Evolutionary conservation across 2,888 invertebrate genomes (phyloP).

Genomic region (Netelia melanura): DNA sequence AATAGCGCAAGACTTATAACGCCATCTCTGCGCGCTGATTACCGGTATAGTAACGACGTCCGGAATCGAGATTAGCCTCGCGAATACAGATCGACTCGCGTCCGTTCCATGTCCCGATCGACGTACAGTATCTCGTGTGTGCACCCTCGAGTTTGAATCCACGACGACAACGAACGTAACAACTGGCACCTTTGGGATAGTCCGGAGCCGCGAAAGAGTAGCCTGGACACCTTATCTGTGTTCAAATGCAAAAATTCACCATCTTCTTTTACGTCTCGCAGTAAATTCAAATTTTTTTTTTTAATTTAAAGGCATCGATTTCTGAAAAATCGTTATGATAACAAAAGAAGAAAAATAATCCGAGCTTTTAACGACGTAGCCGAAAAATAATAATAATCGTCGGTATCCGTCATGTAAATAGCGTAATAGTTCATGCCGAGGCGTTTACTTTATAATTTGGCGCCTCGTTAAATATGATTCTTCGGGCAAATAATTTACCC

Average conservation of each 20-base stretch:
- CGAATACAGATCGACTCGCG: conserved; percentile 86
- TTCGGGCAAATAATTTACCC: conserved; percentile 24
- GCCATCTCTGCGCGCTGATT: conserved; percentile 12
- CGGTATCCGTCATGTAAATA: not conserved
- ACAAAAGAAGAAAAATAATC: not conserved
- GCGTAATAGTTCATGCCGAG: conserved; percentile 21
- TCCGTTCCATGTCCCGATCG: conserved; percentile 86
- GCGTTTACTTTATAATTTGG: conserved; percentile 49
- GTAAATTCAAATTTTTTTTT: too few species aligned
- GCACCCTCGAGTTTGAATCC: conserved; percentile 87
- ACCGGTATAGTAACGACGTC: conserved; percentile 65
- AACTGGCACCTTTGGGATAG: conserved; percentile 84
- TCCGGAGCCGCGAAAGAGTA: conserved; percentile 77
- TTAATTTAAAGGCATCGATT: conserved; percentile 12
- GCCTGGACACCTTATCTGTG: conserved; percentile 82
- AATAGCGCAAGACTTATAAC: not conserved
- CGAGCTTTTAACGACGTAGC: too few species aligned
- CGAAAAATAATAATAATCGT: too few species aligned
- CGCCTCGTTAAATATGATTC: conserved; percentile 49
- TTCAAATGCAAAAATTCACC: conserved; percentile 27
- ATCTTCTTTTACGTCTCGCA: not conserved
- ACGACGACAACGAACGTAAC: conserved; percentile 85
- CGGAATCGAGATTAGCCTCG: conserved; percentile 79
- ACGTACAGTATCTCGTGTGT: conserved; percentile 85
- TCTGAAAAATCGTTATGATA: not conserved